Base-by-base conservation (phyloP, 2,113 vertebrate species). In the Gila orcuttii region DNA sequence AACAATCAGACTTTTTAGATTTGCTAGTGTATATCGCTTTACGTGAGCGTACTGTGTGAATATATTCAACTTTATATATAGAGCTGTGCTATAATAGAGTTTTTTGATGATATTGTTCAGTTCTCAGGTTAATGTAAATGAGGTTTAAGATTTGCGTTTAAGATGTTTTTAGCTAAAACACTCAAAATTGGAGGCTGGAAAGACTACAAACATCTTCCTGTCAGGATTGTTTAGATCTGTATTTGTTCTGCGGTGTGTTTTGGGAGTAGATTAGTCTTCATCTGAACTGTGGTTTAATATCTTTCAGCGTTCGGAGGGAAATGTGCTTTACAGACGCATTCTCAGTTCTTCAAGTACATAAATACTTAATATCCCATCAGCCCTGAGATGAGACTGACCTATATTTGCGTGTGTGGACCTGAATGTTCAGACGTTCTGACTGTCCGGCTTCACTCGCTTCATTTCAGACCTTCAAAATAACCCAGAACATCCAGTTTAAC, bases 391-490 rank as follows among this genome's bases (percentile, higher is more conserved):
- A 15, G 33, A n/a, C 52, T 42, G 75, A 73, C 64, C 66, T 25
- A 79, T 39, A 84, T 79, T 73, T 50, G 36, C 62, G 25, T 21
- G 28, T 23, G 36, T 28, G 36, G 66, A 13, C 10, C 25, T 71
- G 31, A 60, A 39, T 36, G 31, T 68, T 23, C 74, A 74, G 79
- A 7, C 50, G 47, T 62, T 74, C 50, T 33, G 2, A 57, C 39
- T 19, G 68, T 42, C 68, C 9, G 66, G 33, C 66, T 69, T 3
- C 7, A 0, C 31, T 69, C 9, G 36, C 2, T 57, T 23, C 50
- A 75, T 64, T 75, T 83, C 79, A 79, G 87, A n/a, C 33, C 81
- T 86, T 52, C 19, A 39, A 1, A 71, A 45, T 36, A 76, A 66
- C 59, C 25, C 25, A 12, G 75, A 21, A 23, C 33, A 73, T 60